Conservation (phyloP, 2,113 vertebrate species). For the Todiramphus chloris region DNA sequence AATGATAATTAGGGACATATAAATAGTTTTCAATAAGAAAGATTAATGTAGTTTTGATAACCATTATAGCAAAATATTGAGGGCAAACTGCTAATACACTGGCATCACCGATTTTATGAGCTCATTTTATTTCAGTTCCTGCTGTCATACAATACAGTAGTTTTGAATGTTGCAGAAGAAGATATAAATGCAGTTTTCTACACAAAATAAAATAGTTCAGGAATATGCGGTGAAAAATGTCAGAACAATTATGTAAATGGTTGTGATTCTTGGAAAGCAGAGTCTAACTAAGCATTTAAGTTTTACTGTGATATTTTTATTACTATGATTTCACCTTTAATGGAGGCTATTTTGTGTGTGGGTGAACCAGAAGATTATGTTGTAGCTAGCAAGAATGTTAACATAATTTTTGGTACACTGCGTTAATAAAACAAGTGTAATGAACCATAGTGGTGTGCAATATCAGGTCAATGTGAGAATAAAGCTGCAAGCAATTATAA, state of each 20-base stretch:
- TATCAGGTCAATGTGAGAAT: conserved; percentile 51
- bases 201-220: neutral
- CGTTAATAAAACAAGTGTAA: conserved; percentile 61
- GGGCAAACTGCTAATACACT: neutral
- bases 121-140: conserved; percentile 14
- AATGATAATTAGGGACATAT: conserved; percentile 17
- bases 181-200: neutral
- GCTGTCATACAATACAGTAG: neutral
- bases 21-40: conserved; percentile 14
- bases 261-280: conserved; percentile 26
- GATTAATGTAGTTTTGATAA: neutral
- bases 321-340: conserved; percentile 32
- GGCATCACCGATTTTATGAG: conserved; percentile 39
- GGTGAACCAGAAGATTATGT: conserved; percentile 46
- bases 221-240: neutral
- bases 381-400: conserved; percentile 46
- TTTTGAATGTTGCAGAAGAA: neutral
- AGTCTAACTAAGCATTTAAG: conserved; percentile 12
- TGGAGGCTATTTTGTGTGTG: conserved; percentile 29
- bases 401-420: conserved; percentile 47
- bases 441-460: conserved; percentile 46
- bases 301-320: conserved; percentile 26
- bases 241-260: conserved; percentile 10
- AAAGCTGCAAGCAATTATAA: conserved; percentile 54
- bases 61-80: conserved; percentile 33